A percentile compares a stretch with the other conserved stretches of the same genome.
phyloP scores from a whole-genome alignment of 2,113 vertebrate species.

The Ophiodon elongatus region DNA sequence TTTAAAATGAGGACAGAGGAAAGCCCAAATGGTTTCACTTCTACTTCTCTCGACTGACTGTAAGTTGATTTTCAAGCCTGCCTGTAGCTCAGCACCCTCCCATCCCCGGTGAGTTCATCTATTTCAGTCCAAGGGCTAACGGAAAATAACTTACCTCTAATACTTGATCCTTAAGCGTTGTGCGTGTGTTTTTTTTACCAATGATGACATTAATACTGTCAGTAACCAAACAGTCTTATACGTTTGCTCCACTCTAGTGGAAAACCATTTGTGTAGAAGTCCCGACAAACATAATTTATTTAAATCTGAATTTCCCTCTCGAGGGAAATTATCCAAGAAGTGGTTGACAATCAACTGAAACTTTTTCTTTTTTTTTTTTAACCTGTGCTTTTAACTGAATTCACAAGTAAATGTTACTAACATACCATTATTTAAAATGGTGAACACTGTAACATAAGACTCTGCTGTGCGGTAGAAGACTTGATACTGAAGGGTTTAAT shows the following conservation, averaged over 20 bases:
- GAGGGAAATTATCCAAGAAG: conserved; percentile 71
- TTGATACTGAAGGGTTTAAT: conserved; percentile 42
- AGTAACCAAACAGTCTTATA: conserved; percentile 78
- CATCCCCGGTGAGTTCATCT: conserved; percentile 54
- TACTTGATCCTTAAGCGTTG: conserved; percentile 77
- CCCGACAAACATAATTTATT: conserved; percentile 73
- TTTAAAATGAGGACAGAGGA: conserved; percentile 68
- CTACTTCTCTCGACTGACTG: conserved; percentile 47
- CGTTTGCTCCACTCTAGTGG: conserved; percentile 45
- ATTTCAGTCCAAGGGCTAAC: conserved; percentile 81
- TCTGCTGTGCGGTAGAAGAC: conserved; percentile 48
- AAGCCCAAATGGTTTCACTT: conserved; percentile 68
- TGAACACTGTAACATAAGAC: conserved; percentile 54
- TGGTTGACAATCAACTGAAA: conserved; percentile 88
- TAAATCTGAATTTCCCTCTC: conserved; percentile 69
- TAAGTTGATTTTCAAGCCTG: conserved; percentile 45
- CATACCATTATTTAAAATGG: conserved; percentile 75
- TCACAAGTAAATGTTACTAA: conserved; percentile 59
- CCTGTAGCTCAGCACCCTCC: conserved; percentile 64
- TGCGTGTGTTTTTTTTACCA: conserved; percentile 35
- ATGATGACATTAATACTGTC: conserved; percentile 57
- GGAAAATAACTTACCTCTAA: conserved; percentile 78
- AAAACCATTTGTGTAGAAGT: conserved; percentile 59
- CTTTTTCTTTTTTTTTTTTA: conserved; percentile 65
- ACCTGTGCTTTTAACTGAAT: conserved; percentile 62